Evolutionary conservation across 2,113 vertebrate genomes (phyloP), one percentile per base, ranked within the genome.

Genomic region (Camelus bactrianus): DNA sequence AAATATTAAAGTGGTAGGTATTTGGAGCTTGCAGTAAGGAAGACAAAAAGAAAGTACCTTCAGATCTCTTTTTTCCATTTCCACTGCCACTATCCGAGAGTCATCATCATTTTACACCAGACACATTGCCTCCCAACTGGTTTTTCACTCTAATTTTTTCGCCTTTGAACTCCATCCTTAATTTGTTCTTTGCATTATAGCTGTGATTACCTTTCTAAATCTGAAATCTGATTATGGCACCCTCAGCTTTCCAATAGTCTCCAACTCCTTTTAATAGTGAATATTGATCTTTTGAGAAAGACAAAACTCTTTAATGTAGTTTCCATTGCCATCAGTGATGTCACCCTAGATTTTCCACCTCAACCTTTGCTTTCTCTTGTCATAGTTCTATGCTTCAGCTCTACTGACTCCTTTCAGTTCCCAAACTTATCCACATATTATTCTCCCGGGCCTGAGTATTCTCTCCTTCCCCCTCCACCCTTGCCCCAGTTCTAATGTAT

Each of bases 1-100:
- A 88, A 56, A 62, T 60, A 26, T 85, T 91, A 19, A 75, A 77
- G 26, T 38, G 48, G 10, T 32, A 70, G 46, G 14, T 77, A 50
- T 93, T 96, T 93, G 56, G 90, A 87, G 30, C 75, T 89, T 96
- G 30, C 48, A 79, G 22, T 77, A 10, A 82, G 42, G 42, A n/a
- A n/a, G 4, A 60, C 65, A 69, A 46, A 86, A 92, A 38, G 19
- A 42, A 58, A 69, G 62, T 28, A 60, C 62, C 42, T 86, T 95
- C 20, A 28, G 15, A 52, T 65, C 7, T 87, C 69, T 82, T 93
- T 54, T 60, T 12, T 80, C 30, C 32, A 20, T 79, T 67, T 86
- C 48, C 28, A 35, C 38, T 62, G 56, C 26, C 30, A 20, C n/a
- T 70, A 0, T 72, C n/a, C 26, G 64, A 35, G 32, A 89, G 73